A percentile compares a stretch with the other conserved stretches of the same genome.
phyloP scores from a whole-genome alignment of 2,797 vertebrate genomes.

The Pseudochirops corinnae region DNA sequence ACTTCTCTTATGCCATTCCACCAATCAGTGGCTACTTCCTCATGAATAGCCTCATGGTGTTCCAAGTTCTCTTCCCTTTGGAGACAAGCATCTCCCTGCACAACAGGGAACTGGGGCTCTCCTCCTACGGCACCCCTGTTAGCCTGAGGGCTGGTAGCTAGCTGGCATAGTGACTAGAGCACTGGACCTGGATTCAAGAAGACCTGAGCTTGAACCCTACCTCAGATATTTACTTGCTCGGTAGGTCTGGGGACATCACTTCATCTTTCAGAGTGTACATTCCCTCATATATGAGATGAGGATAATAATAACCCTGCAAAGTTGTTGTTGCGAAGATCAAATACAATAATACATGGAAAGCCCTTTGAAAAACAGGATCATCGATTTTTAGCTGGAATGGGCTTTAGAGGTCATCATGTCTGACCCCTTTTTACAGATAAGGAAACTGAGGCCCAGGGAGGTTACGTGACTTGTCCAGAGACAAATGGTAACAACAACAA shows the following conservation, averaged over 20 bases:
- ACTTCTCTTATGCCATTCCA: neutral
- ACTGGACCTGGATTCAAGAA: neutral
- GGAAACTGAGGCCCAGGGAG: neutral
- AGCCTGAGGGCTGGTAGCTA: neutral
- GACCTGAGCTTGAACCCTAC: neutral
- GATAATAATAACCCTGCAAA: neutral
- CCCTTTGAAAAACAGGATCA: neutral
- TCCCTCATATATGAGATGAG: neutral
- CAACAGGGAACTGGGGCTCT: neutral
- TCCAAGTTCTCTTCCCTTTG: neutral
- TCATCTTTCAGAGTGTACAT: neutral
- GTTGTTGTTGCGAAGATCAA: neutral
- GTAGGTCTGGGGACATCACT: neutral
- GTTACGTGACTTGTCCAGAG: neutral
- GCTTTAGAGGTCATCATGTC: neutral
- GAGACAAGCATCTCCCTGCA: neutral
- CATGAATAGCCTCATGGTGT: neutral
- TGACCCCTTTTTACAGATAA: neutral
- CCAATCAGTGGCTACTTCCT: neutral
- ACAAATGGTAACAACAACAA: neutral
- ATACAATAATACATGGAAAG: neutral
- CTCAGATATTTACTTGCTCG: neutral
- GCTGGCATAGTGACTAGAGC: neutral
- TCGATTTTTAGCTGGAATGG: neutral
- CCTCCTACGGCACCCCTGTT: neutral